Evolutionary conservation across 2,888 invertebrate genomes (phyloP).

Genomic region (Folsomia manolachei): DNA sequence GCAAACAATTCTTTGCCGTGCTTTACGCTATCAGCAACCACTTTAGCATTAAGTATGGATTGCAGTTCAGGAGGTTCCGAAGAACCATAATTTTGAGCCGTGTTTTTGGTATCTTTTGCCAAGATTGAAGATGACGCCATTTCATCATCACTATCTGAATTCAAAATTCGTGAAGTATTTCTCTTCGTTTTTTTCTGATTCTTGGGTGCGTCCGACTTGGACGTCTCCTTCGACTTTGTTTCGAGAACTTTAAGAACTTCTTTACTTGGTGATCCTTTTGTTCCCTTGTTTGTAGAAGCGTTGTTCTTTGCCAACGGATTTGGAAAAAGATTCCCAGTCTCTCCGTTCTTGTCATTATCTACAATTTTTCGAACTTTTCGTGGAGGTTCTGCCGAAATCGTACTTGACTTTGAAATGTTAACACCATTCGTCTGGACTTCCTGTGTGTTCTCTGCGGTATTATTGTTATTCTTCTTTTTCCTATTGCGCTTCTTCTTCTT

Average conservation of each 20-base stretch:
- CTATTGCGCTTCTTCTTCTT: constrained; percentile 14
- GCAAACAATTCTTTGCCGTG: constrained; percentile 40
- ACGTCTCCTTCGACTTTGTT: not conserved
- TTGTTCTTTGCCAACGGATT: constrained; percentile 3
- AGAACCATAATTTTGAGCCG: not conserved
- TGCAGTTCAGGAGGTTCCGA: constrained; percentile 12
- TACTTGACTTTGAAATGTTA: too few relatives aligned
- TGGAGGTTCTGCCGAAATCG: not conserved
- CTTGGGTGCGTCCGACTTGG: not conserved
- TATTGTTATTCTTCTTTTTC: constrained; percentile 20
- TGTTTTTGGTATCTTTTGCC: not conserved
- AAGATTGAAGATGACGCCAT: not conserved
- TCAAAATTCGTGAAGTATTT: not conserved
- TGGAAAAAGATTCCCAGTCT: not conserved
- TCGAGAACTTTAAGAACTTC: not conserved
- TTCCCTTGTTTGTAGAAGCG: not conserved
- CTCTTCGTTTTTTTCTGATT: not conserved
- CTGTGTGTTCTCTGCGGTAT: not conserved
- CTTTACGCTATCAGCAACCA: constrained; percentile 30
- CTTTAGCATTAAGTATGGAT: constrained; percentile 15
- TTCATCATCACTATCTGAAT: not conserved
- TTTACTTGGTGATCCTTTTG: constrained; percentile 1
- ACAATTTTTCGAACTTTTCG: not conserved
- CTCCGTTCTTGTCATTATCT: not conserved
- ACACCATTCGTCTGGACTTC: not conserved